Evolutionary conservation across 92 coral and sea anemone genomes (phyloP), one percentile per base, ranked within the genome.

Genomic region (Paragorgia papillata): DNA sequence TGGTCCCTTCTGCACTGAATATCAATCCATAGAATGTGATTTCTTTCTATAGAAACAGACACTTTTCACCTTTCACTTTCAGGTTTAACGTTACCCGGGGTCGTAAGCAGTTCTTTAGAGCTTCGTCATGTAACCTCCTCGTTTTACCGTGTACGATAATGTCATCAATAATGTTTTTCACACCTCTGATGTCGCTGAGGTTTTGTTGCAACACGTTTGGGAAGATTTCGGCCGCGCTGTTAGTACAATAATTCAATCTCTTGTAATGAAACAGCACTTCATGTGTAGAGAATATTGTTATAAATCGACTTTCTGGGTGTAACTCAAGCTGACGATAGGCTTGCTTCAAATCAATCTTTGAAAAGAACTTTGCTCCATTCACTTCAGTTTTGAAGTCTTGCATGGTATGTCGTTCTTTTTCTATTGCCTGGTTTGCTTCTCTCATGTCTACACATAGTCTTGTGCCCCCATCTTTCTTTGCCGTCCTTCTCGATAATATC

Each of bases 341-440:
- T 63, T 63, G 26, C 29, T 35, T 63, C 25, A 32, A 35, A 34
- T 63, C 48, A 17, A 34, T 63, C 19, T 35, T 34, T 63, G 49
- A 63, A n/a, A 63, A 63, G 43, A 1, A 69, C 24, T 69, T 69
- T 2, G 75, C 57, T 51, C 60, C 60, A 15, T 69, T 69, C 3
- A 69, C 60, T 32, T 69, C 35, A 12, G 75, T 60, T 44, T 44
- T 21, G 21, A 41, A 43, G 9, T 44, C 44, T 26, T 17, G 74
- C 44, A 66, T 66, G 2, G 14, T 26, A n/a, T 66, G 27, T 66
- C 44, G 0, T 66, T 66, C 74, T 66, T 55, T 66, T 66, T 66
- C 74, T 1, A 88, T 81, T 40, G 87, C 85, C 33, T 81, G 71
- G 62, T 88, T 88, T 14, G 92, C 86, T 61, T 88, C 88, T 62